phyloP scores from a whole-genome alignment of 2,113 vertebrate species.

The Erinaceus europaeus region DNA sequence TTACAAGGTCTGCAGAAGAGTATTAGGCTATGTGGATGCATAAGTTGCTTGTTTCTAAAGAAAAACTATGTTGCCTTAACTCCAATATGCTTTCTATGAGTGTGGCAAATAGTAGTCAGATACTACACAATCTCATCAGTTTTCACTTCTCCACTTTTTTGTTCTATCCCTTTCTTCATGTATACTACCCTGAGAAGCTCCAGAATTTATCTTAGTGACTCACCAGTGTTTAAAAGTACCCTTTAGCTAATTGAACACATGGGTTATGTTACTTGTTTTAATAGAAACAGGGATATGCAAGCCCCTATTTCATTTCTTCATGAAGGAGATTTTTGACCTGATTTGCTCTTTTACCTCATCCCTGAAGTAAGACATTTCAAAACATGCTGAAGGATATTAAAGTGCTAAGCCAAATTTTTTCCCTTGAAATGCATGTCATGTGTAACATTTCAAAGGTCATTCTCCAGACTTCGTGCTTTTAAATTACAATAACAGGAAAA shows the following conservation, averaged over 20 bases:
- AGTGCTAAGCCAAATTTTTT: neutral
- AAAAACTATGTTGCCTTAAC: neutral
- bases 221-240: neutral
- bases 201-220: slow-evolving; percentile 27
- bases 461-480: slow-evolving; percentile 38
- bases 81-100: neutral
- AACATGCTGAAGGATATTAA: neutral
- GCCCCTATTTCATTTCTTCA: neutral
- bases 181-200: neutral
- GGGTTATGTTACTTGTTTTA: neutral
- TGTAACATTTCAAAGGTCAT: slow-evolving; percentile 55
- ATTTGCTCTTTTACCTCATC: slow-evolving; percentile 1
- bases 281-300: neutral
- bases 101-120: neutral
- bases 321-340: neutral
- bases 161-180: neutral
- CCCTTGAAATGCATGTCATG: slow-evolving; percentile 37
- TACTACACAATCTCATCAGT: neutral
- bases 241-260: neutral
- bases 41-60: neutral
- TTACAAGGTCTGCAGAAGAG: neutral
- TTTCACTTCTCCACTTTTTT: neutral
- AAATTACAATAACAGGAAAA: slow-evolving; percentile 27
- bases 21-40: neutral
- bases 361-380: slow-evolving; percentile 9